Conservation (phyloP, 2,113 vertebrate species). For the Megaceryle maxima region DNA sequence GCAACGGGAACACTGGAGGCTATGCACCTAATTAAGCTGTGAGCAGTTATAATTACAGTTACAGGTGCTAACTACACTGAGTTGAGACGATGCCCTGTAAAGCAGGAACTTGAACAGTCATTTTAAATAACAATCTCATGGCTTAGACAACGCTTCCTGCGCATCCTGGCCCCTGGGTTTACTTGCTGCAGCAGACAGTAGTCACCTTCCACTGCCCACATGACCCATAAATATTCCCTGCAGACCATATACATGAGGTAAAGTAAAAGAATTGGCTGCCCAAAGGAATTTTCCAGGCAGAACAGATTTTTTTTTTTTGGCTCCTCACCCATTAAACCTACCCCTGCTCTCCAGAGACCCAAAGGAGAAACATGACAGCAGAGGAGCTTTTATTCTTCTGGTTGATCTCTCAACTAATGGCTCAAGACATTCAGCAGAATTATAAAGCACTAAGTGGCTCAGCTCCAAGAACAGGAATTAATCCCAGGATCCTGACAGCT, state of each 20-base stretch:
- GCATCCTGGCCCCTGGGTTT: not conserved
- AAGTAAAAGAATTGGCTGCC: not conserved
- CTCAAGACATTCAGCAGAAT: slow-evolving; percentile 9
- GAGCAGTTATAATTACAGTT: not conserved
- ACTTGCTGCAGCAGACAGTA: not conserved
- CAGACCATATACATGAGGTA: not conserved
- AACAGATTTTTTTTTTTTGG: not conserved
- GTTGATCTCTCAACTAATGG: slow-evolving; percentile 34
- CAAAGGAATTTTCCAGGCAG: not conserved
- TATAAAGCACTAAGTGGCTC: not conserved
- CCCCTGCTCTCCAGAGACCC: not conserved
- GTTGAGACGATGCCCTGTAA: not conserved
- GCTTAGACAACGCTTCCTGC: not conserved
- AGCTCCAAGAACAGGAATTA: slow-evolving; percentile 12
- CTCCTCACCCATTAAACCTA: not conserved
- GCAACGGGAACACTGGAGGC: not conserved
- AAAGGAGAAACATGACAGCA: not conserved
- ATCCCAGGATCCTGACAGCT: not conserved
- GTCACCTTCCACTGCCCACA: not conserved
- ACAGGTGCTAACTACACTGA: not conserved
- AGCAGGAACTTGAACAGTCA: not conserved
- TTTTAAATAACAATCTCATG: not conserved
- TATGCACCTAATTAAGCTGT: not conserved
- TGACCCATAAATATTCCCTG: not conserved
- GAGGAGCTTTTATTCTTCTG: slow-evolving; percentile 6